Evolutionary conservation across 2,797 vertebrate species (phyloP), one percentile per base, ranked within the genome.

Genomic region (Centroberyx gerrardi): DNA sequence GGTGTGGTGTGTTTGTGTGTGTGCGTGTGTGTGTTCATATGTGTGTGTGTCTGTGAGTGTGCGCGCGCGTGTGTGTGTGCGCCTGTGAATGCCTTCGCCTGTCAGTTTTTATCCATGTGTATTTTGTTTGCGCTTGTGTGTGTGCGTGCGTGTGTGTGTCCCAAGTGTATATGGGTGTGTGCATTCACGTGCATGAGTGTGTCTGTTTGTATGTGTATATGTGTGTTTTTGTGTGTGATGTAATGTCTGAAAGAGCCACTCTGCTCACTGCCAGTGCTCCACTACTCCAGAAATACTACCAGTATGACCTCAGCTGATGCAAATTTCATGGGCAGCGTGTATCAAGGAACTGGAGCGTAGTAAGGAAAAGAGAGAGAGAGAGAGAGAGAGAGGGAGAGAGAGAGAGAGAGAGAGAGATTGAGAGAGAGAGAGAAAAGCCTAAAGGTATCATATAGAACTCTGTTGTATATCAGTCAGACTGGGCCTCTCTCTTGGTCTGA

Each of bases 201-300:
- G 33, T 68, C 55, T 62, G 31, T 70, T 60, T 70, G 55, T 27
- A 9, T 74, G 55, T 78, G 62, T 79, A 53, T 56, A 75, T 72
- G 55, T 62, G 81, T 75, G 62, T 74, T 68, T 73, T 59, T 75
- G 40, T 69, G 51, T 61, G 61, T 89, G 85, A 87, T 66, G 88
- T 86, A 82, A 86, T 27, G 85, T 89, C 86, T 88, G 62, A 72
- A 68, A 33, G 65, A 86, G 74, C 46, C 49, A 13, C 67, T 71
- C 14, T 8, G 38, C 76, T 62, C 53, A 15, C 59, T 76, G 81
- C 75, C 51, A 76, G 68, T 66, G 68, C 48, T 0, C 14, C 44
- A 17, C 63, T 36, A 56, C 76, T 73, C 73, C 84, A 83, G 60
- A 83, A 80, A 81, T 77, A 79, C 60, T 71, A 73, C 63, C 33